Base-by-base conservation (phyloP, 2,888 invertebrate species). In the Lymantria monacha region DNA sequence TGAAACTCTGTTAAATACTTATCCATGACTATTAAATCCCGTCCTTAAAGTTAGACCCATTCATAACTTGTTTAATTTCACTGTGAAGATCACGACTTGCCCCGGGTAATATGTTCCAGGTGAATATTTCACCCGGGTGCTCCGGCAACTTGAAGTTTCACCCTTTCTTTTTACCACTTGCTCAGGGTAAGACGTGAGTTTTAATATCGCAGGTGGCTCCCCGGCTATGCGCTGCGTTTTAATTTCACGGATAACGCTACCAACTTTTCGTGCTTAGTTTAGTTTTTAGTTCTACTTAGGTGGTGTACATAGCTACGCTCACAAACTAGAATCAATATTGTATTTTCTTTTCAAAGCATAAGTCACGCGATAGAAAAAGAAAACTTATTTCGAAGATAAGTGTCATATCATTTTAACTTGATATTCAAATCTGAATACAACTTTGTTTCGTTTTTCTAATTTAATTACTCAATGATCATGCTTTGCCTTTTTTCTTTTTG, bases 51-150 rank as follows among this genome's bases (percentile, higher is more conserved):
- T 62, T 76, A 77, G 66, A 59, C 68, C 68, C 72, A 75, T 81
- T 80, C 79, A 81, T 79, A 81, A 80, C 79, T 79, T 80, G 79
- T 79, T 81, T 78, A 78, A 81, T 81, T 79, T 76, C 71, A 72
- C 72, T 74, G 72, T 66, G 66, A 64, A 72, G 77, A 77, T 74
- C 76, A 72, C 67, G 69, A 61, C 61, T 14, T 14, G 62, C 62
- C 57, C n/a, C 63, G 48, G 64, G 69, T 73, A 69, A 77, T 76
- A 72, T 74, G 76, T 74, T 73, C 64, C 67, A 66, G 67, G 68
- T 77, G 78, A 79, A 81, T 77, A 79, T 75, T 76, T 79, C 70
- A 77, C 66, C 67, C 68, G 51, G n/a, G 55, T 56, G 64, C 55
- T 63, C 53, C 40, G 53, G 49, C 53, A 43, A 51, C 56, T 52